Conservation (phyloP, 2,797 vertebrate genomes). For the Emydoidea blandingii region DNA sequence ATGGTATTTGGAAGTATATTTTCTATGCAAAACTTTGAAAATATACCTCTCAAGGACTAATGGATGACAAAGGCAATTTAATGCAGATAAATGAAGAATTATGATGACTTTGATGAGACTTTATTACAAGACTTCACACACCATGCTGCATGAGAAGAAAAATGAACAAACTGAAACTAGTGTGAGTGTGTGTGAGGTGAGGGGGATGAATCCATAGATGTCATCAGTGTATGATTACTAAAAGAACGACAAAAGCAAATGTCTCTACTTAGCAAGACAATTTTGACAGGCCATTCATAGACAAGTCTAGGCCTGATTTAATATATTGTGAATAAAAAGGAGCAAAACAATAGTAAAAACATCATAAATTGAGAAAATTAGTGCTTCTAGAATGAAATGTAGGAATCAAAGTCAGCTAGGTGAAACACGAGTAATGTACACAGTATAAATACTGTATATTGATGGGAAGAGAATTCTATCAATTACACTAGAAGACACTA, state of each 20-base stretch:
- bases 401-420: neutral
- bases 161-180: neutral
- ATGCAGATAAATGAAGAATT: neutral
- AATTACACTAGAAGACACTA: neutral
- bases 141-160: neutral
- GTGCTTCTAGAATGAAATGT: neutral
- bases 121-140: neutral
- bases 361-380: conserved; percentile 1
- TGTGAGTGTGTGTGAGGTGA: accelerated
- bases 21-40: neutral
- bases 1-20: neutral
- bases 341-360: neutral
- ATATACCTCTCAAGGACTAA: neutral
- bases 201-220: neutral
- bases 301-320: neutral
- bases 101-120: neutral
- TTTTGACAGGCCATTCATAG: conserved; percentile 10
- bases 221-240: neutral
- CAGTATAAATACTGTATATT: neutral
- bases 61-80: neutral
- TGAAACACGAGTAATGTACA: neutral
- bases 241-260: neutral
- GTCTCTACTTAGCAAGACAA: neutral
- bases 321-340: neutral
- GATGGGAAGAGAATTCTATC: neutral